These are phyloP conservation scores for Lymantria monacha DNA, from an alignment of 2,888 invertebrate species.

Conservation along the genomic window DNA sequence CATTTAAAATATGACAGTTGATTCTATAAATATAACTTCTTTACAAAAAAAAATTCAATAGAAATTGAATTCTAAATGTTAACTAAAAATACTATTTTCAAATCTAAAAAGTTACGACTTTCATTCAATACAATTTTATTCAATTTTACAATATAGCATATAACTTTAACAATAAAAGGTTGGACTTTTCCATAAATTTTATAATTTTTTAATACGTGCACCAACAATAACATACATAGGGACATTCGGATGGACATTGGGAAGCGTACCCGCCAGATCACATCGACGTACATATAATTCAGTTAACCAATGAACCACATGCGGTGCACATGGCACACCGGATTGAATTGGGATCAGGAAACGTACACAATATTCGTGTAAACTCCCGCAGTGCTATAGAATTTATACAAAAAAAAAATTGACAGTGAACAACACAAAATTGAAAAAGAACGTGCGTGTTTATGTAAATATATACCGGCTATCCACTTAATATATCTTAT, in stretches of 20 bases:
- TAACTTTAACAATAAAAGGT: conserved; percentile 31
- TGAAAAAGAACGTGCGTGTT: conserved; percentile 22
- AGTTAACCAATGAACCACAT: conserved; percentile 71
- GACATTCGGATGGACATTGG: conserved; percentile 24
- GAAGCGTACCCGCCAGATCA: conserved; percentile 43
- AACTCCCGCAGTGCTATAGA: conserved; percentile 67
- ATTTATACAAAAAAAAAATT: conserved; percentile 53
- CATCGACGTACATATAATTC: conserved; percentile 65
- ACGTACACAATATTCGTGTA: conserved; percentile 51
- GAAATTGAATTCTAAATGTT: too few species aligned
- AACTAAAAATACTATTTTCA: conserved; percentile 9
- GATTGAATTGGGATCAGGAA: conserved; percentile 60
- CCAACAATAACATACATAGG: conserved; percentile 51
- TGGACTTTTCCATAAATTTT: conserved; percentile 30
- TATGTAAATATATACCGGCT: conserved; percentile 13
- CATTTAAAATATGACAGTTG: too few species aligned
- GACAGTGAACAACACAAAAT: conserved; percentile 35
- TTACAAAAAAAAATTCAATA: too few species aligned
- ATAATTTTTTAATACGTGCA: conserved; percentile 32
- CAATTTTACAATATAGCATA: conserved; percentile 19
- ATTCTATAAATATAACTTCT: too few species aligned
- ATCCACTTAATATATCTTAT: conserved; percentile 23
- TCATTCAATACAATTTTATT: conserved; percentile 24
- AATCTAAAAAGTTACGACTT: conserved; percentile 23
- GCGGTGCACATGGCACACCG: conserved; percentile 58